Conservation (phyloP, 2,888 invertebrate species). For the Ceramica pisi region DNA sequence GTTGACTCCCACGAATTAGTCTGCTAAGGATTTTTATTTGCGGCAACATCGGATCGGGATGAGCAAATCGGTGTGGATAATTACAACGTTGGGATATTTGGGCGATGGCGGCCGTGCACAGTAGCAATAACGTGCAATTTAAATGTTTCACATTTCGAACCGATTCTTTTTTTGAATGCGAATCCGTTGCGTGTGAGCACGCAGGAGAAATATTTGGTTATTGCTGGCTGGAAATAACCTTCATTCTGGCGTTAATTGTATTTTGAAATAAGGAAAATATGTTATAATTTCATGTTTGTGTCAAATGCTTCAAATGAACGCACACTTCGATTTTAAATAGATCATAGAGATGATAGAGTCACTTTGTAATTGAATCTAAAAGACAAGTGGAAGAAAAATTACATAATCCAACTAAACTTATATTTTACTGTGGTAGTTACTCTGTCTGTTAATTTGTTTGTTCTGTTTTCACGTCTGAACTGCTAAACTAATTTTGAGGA, state of each 20-base stretch:
- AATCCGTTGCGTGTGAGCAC: constrained; percentile 68
- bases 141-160: constrained; percentile 90
- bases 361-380: too few relatives aligned
- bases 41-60: constrained; percentile 84
- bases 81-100: constrained; percentile 88
- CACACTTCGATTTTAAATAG: not conserved
- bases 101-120: constrained; percentile 85
- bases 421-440: too few relatives aligned
- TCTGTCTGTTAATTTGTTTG: too few relatives aligned
- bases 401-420: too few relatives aligned
- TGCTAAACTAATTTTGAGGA: too few relatives aligned
- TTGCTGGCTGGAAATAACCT: constrained; percentile 58
- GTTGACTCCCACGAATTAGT: constrained; percentile 88
- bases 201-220: constrained; percentile 67
- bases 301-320: not conserved
- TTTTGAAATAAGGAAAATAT: constrained; percentile 36
- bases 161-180: constrained; percentile 65
- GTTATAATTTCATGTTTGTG: constrained; percentile 6
- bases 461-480: too few relatives aligned
- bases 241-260: constrained; percentile 32
- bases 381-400: too few relatives aligned
- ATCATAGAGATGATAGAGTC: too few relatives aligned
- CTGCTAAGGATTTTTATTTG: constrained; percentile 84
- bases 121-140: constrained; percentile 90
- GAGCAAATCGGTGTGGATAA: constrained; percentile 87